Evolutionary conservation across 2,113 vertebrate genomes (phyloP), one percentile per base, ranked within the genome.

Genomic region (Nerophis lumbriciformis): DNA sequence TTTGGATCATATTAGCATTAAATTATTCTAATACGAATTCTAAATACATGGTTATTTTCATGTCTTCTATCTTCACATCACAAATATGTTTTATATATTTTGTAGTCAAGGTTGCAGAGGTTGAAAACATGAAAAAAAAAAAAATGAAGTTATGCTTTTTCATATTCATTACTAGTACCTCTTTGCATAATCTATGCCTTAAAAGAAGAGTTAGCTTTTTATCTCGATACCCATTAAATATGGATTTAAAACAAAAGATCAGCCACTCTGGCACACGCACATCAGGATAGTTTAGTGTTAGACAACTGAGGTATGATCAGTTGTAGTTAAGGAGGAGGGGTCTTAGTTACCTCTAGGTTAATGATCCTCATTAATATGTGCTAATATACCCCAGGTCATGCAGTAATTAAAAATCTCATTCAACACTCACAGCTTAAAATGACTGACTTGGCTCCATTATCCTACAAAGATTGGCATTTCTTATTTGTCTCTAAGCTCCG

Each of bases 361-460:
- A 92, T 92, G 89, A 90, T 87, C 83, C 90, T 90, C 90, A 90
- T 92, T 91, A 92, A 90, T 90, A 90, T 88, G 83, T 65, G 76
- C 85, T 91, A 90, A 90, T 89, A 89, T 89, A 90, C 89, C 90
- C 87, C 88, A 79, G 90, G 90, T 92, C 90, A 92, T 92, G 83
- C 85, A 79, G 89, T 91, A 92, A 92, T 92, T 92, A 92, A 92
- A 91, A 90, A 92, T 91, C 90, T 92, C 87, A 91, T 92, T 87
- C 85, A 47, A 84, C 73, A 63, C 87, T 85, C 82, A 81, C 79
- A 87, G 86, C 88, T 86, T 85, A 89, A 84, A 88, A 76, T 80
- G 83, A 81, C 78, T 76, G 87, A 83, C 81, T 85, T 79, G 79
- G 78, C 81, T 86, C 79, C 42, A 45, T 8, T 81, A 75, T 85